Percentiles rank a stretch among this genome's conserved stretches.
Conservation (phyloP, 2,113 vertebrate species). For the Lophura nycthemera region DNA sequence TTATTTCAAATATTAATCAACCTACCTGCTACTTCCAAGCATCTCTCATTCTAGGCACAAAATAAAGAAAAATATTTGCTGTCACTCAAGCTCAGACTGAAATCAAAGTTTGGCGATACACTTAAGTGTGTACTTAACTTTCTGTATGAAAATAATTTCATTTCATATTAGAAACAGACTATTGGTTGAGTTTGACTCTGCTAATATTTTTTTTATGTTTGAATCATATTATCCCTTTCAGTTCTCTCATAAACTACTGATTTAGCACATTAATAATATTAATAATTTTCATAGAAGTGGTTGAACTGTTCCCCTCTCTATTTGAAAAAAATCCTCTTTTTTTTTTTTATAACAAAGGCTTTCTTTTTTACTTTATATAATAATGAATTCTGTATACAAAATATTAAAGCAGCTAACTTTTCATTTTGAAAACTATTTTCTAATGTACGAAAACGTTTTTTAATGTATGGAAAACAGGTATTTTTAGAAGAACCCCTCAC, state of each 20-base stretch:
- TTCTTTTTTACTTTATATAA: neutral
- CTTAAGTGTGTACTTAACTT: neutral
- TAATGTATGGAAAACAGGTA: neutral
- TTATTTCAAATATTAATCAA: conserved; percentile 46
- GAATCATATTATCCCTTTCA: neutral
- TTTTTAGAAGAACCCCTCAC: neutral
- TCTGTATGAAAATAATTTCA: neutral
- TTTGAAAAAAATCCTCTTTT: neutral
- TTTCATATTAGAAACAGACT: neutral
- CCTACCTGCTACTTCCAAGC: conserved; percentile 19
- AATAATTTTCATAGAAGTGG: neutral
- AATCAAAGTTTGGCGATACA: neutral
- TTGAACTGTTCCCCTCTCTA: neutral
- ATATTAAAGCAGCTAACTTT: neutral
- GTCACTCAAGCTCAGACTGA: neutral
- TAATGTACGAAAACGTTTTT: neutral
- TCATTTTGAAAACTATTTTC: neutral
- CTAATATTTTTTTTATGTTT: neutral
- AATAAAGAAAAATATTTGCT: conserved; percentile 9
- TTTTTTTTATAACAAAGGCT: neutral
- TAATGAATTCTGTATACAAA: neutral
- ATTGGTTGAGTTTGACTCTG: neutral
- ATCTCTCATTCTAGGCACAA: conserved; percentile 3
- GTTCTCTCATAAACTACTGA: neutral
- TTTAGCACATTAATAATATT: neutral